Base-by-base conservation (phyloP, 2,113 vertebrate species). In the Sander lucioperca region DNA sequence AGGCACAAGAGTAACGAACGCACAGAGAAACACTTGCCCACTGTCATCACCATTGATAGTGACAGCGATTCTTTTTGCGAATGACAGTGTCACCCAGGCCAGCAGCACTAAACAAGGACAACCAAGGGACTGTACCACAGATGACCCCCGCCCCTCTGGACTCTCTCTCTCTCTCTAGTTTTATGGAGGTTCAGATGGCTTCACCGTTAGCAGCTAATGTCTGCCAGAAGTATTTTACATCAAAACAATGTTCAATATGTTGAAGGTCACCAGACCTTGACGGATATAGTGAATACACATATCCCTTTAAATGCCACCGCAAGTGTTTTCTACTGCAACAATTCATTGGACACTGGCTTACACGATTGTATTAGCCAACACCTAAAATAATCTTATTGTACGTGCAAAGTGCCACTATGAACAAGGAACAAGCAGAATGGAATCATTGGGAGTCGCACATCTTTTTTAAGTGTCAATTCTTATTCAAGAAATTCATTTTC, bases 41-140 rank as follows among this genome's bases (percentile, higher is more conserved):
- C 95, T n/a, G 92, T 98, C 39, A 97, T 98, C 73, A 97, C 95
- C 1, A 97, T 97, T 43, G 95, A 97, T 51, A 98, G 96, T 77
- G 97, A 97, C 57, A 97, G 95, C 19, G 96, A 98, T 57, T 78
- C 47, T 19, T 43, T 11, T 56, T 30, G 53, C 73, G 13, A 25
- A 71, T n/a, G 66, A 68, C n/a, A 6, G 15, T 18, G 61, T 30
- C 7, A 45, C 33, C 45, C 89, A 70, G 45, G n/a, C 18, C 25
- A 59, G 27, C 47, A 27, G 53, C 58, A 50, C 58, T 25, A 77
- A 33, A 81, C 36, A 57, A n/a, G 36, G 78, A 88, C 39, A 51
- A 30, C 13, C 51, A 0, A 11, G 66, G 8, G 50, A 63, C 11
- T 27, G 36, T 47, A 21, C 67, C 18, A 65, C 80, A 50, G 65